Evolutionary conservation across 2,113 vertebrate species (phyloP), one percentile per base, ranked within the genome.

Genomic region (Istiophorus platypterus): DNA sequence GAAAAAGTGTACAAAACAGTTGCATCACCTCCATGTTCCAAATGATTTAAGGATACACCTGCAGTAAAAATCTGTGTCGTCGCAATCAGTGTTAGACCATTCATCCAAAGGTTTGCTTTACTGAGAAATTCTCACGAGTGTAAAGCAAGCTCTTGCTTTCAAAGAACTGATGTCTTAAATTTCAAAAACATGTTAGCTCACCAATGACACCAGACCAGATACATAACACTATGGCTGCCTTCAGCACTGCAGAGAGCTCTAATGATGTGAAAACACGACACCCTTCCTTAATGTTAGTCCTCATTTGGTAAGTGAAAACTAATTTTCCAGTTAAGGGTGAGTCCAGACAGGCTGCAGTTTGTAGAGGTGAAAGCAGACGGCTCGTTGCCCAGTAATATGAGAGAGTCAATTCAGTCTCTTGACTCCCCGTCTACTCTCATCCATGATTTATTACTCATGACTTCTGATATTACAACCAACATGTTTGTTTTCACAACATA

Each of bases 171-270:
- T 57, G 20, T 69, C 76, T 62, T 61, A 22, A 68, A 76, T 84
- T 64, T 83, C 78, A 85, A 59, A 78, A 88, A 86, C 59, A 71
- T 58, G 65, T 77, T 7, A 47, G 56, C 70, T 76, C 78, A 81
- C 62, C 84, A 18, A 67, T 8, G 45, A 84, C 72, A 86, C 71
- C 63, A 47, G 24, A 71, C 4, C 37, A 65, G 37, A 78, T 18
- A 57, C 57, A 24, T 20, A 78, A 81, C 26, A 75, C 72, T 76
- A 15, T 52, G 41, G 27, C 72, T 59, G 31, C n/a, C 69, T 58
- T 15, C 37, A 64, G 31, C 12, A 41, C 29, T 5, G 56, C 24
- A 39, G 47, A 65, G 17, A 49, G 31, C 51, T 39, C 37, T 24
- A 42, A 49, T 5, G 8, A 41, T 18, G 47, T 41, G 27, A 72